Conservation (phyloP, 1,140 invertebrate species). For the Drosophila punjabiensis region DNA sequence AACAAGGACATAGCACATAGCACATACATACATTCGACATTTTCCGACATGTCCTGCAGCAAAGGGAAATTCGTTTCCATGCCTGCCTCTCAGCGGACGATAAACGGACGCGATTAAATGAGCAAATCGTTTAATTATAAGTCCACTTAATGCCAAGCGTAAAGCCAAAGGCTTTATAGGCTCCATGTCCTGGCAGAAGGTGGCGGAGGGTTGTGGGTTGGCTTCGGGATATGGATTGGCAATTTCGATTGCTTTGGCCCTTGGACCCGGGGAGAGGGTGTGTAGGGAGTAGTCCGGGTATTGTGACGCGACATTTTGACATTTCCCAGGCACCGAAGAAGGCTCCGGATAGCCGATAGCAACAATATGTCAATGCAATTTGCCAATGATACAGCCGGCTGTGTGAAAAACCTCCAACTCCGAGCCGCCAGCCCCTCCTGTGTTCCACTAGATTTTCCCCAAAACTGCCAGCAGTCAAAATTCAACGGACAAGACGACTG, state of each 20-base stretch:
- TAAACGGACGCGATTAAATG: conserved; percentile 78
- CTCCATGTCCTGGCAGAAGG: conserved; percentile 24
- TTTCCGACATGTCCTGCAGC: conserved; percentile 36
- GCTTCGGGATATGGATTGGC: conserved; percentile 15
- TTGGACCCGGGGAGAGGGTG: neutral
- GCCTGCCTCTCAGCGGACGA: conserved; percentile 43
- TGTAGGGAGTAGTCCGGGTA: conserved; percentile 5
- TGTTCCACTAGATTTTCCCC: conserved; percentile 4
- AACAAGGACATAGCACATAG: conserved; percentile 30
- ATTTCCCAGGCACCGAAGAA: conserved; percentile 48
- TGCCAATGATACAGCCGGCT: conserved; percentile 55
- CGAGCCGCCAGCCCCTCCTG: no score
- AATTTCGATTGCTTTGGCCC: conserved; percentile 59
- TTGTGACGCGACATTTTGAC: conserved; percentile 75
- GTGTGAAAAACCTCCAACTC: conserved; percentile 14
- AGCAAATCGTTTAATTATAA: conserved; percentile 83
- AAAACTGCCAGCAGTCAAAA: conserved; percentile 53
- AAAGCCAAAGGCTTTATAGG: conserved; percentile 67
- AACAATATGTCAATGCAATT: conserved; percentile 81
- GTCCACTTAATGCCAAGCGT: conserved; percentile 71
- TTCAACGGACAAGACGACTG: conserved; percentile 62
- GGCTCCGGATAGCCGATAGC: conserved; percentile 59
- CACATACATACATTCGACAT: conserved; percentile 35
- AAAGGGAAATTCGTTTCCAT: conserved; percentile 45
- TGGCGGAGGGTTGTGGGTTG: conserved; percentile 5